Conservation (phyloP, 2,113 vertebrate species). For the Poeciliopsis prolifica region DNA sequence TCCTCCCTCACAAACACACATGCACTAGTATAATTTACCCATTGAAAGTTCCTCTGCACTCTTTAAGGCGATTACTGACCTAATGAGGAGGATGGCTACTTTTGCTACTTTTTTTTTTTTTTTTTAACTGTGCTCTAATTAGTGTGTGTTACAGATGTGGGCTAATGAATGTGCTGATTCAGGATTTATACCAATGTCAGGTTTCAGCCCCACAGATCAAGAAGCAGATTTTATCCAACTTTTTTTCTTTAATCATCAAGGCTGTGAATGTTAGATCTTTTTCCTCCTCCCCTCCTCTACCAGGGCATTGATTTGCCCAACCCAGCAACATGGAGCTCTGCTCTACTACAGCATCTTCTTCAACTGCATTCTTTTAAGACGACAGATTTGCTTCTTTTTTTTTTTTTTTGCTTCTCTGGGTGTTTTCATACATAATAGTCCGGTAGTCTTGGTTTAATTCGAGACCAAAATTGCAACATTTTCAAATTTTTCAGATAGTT, state of each 20-base stretch:
- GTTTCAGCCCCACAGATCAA: slow-evolving; percentile 38
- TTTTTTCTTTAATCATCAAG: slow-evolving; percentile 16
- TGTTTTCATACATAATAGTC: too few relatives aligned
- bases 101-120: slow-evolving; percentile 19
- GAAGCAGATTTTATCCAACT: slow-evolving; percentile 21
- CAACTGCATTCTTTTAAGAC: neutral
- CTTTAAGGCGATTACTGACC: slow-evolving; percentile 72
- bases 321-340: slow-evolving; percentile 5
- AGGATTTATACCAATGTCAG: slow-evolving; percentile 55
- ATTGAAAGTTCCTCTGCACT: slow-evolving; percentile 48
- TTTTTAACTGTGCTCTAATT: slow-evolving; percentile 58
- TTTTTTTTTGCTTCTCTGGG: neutral
- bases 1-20: slow-evolving; percentile 26
- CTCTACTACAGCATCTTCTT: neutral
- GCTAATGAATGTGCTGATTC: slow-evolving; percentile 72
- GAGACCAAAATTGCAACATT: too few relatives aligned
- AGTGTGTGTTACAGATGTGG: slow-evolving; percentile 62
- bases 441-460: too few relatives aligned
- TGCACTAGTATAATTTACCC: slow-evolving; percentile 24
- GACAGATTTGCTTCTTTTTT: too few relatives aligned
- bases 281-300: slow-evolving; percentile 2
- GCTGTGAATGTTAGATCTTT: neutral
- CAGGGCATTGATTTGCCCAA: slow-evolving; percentile 16
- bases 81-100: slow-evolving; percentile 72
- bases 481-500: too few relatives aligned